Evolutionary conservation across 2,113 vertebrate species (phyloP), one percentile per base, ranked within the genome.

Genomic region (Seriola dumerili): DNA sequence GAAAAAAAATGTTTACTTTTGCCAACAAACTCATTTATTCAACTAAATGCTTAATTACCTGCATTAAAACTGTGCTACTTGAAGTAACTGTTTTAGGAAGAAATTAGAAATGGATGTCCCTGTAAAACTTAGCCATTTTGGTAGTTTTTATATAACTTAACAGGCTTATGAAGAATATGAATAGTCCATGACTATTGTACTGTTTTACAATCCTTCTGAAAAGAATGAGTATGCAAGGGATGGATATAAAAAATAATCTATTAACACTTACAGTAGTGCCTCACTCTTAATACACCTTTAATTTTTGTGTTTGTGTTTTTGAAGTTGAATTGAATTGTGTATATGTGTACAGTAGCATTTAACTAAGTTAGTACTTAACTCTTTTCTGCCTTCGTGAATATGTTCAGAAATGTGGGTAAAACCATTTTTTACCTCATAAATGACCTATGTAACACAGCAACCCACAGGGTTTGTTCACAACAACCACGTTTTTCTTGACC

Each of bases 391-490:
- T 46, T 46, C 0, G 6, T 52, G 19, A 52, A 19, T n/a, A 52
- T 52, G 19, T 54, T 54, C 50, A 54, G 50, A 64, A 64, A 63
- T 29, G 23, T 54, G 59, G 63, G 34, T 40, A 75, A 75, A 75
- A 50, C 46, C 34, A 13, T 50, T 21, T n/a, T 3, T 54, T n/a
- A 21, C 50, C n/a, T 5, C n/a, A n/a, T n/a, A n/a, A n/a, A 7
- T 54, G 50, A 9, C 16, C 46, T 48, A 48, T 48, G 46, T 48
- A 5, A 48, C 46, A 54, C n/a, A n/a, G n/a, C n/a, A 54, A 19
- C 23, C 11, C 17, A 74, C n/a, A n/a, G n/a, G 11, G 61, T 19
- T 67, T 63, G 32, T 19, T 63, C 14, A 64, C 52, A 62, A n/a
- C 25, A 58, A 23, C 50, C 36, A 32, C 54, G 42, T 79, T 71